These are phyloP conservation scores for Rhinichthys osculus DNA, from an alignment of 2,797 vertebrate genomes.

Conservation along the genomic window DNA sequence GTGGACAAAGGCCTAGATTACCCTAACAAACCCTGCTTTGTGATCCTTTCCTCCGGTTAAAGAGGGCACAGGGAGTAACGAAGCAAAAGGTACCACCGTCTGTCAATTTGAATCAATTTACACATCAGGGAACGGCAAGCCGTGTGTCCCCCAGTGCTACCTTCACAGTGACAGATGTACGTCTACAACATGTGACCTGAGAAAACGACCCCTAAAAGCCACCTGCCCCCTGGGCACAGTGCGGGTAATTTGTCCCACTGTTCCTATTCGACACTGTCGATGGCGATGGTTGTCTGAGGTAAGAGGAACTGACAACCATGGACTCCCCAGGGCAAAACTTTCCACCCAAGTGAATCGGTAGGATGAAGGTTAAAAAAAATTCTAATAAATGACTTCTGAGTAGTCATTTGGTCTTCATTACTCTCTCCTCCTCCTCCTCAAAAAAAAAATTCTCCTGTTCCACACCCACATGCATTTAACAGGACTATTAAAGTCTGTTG, in stretches of 20 bases:
- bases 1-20: conserved; percentile 51
- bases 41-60: conserved; percentile 32
- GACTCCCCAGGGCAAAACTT: conserved; percentile 89
- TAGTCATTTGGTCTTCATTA: conserved; percentile 92
- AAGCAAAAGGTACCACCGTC: conserved; percentile 59
- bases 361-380: conserved; percentile 73
- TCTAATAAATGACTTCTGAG: conserved; percentile 88
- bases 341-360: conserved; percentile 93
- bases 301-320: conserved; percentile 94
- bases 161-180: conserved; percentile 92
- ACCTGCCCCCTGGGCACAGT: conserved; percentile 75
- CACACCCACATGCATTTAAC: conserved; percentile 58
- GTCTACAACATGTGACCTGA: conserved; percentile 90
- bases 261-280: conserved; percentile 85
- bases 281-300: conserved; percentile 88
- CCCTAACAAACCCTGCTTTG: conserved; percentile 47
- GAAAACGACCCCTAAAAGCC: conserved; percentile 69
- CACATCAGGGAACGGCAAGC: conserved; percentile 75
- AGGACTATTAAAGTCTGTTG: conserved; percentile 55
- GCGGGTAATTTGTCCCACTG: conserved; percentile 81
- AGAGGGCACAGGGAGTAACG: conserved; percentile 51
- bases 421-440: conserved; percentile 55
- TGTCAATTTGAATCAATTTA: conserved; percentile 83
- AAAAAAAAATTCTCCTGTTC: conserved; percentile 32
- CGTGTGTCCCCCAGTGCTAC: conserved; percentile 84